Evolutionary conservation across 2,888 invertebrate genomes (phyloP), one percentile per base, ranked within the genome.

Genomic region (Drosophila flavopinicola): DNA sequence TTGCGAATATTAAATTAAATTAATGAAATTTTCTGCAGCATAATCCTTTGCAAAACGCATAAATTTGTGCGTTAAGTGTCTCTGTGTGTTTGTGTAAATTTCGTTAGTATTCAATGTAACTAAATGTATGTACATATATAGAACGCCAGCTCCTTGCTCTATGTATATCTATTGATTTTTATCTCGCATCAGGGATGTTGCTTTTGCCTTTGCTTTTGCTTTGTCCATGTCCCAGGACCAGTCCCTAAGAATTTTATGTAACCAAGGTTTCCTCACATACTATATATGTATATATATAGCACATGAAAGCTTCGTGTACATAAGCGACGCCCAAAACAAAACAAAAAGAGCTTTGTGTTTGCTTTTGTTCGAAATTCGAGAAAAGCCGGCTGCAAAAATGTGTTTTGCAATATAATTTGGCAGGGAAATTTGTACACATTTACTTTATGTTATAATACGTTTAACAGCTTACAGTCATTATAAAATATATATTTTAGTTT

Each of bases 1-100:
- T 84, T 87, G 84, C 77, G 75, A 77, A 84, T 84, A 84, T 86
- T 79, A 86, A 84, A 84, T 86, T 75, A 83, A 84, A 83, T 83
- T 85, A 85, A 85, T 87, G 76, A 85, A 87, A 88, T 86, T 87
- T 87, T 88, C 87, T 75, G 79, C 88, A 66, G 69, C 84, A 88
- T 87, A 88, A 85, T 83, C 77, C 86, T 87, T 85, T 85, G 74
- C 78, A 79, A 85, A 72, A 74, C 78, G 67, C 88, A 89, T 85
- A 80, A 86, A 86, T 85, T 87, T 85, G 51, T 67, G 76, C 87
- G 85, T 89, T 88, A 85, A 70, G 74, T 75, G 69, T 75, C 44
- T 63, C 58, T 47, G 13, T 23, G 35, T 38, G 11, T 42, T 24
- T 49, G 72, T 48, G 74, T 42, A 54, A 74, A 65, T 72, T 73